Evolutionary conservation across 1,140 invertebrate species (phyloP).

Genomic region (Amphibalanus amphitrite): DNA sequence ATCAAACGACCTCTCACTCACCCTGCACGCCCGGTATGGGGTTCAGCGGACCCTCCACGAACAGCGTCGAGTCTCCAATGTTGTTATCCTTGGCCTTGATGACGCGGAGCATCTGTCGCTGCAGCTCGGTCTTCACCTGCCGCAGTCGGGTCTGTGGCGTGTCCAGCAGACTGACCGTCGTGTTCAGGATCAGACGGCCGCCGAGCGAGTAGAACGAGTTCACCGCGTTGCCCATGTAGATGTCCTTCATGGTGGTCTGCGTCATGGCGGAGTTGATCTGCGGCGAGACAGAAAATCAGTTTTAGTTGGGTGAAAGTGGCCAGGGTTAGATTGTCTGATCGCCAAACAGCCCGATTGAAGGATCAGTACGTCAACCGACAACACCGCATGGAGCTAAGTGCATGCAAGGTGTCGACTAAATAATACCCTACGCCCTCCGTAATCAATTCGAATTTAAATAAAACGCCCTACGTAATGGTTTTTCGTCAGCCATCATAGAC

Average conservation of each 20-base stretch:
- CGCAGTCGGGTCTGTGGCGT: conserved; percentile 42
- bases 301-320: too few relatives aligned
- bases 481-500: too few relatives aligned
- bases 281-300: too few relatives aligned
- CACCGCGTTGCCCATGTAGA: conserved; percentile 58
- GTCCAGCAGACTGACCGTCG: conserved; percentile 59
- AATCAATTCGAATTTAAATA: too few relatives aligned
- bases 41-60: conserved; percentile 57
- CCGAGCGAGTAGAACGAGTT: conserved; percentile 59
- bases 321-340: too few relatives aligned
- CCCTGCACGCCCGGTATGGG: conserved; percentile 49
- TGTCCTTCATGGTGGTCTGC: conserved; percentile 70
- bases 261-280: conserved; percentile 74
- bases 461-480: too few relatives aligned
- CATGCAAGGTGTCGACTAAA: too few relatives aligned
- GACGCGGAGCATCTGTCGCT: conserved; percentile 63
- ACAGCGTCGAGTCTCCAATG: conserved; percentile 63
- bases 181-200: conserved; percentile 52
- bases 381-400: too few relatives aligned
- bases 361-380: too few relatives aligned
- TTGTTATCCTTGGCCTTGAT: conserved; percentile 65
- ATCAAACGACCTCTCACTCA: conserved; percentile 22
- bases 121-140: conserved; percentile 48
- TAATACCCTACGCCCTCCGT: too few relatives aligned
- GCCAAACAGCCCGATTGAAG: too few relatives aligned